Conservation (phyloP, 2,888 invertebrate species). For the Cloeon dipterum region DNA sequence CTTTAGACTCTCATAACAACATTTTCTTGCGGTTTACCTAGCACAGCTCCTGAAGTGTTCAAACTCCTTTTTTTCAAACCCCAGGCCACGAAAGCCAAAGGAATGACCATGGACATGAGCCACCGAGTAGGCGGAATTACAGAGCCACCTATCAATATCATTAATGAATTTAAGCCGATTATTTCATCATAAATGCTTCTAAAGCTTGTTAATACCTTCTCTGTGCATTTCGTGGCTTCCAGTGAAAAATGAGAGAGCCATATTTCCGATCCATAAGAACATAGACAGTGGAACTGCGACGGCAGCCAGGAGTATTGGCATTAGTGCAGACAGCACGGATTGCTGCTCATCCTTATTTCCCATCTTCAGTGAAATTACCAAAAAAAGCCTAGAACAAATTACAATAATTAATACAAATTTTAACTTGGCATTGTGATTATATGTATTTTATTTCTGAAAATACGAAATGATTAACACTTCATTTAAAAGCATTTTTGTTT, state of each 20-base stretch:
- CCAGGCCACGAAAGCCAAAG: slow-evolving; percentile 37
- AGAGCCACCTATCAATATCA: slow-evolving; percentile 26
- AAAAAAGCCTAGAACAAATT: too few species aligned
- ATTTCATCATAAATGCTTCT: background rate
- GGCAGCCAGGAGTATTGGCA: slow-evolving; percentile 35
- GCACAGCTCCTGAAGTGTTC: slow-evolving; percentile 40
- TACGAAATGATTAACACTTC: too few species aligned
- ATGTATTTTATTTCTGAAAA: too few species aligned
- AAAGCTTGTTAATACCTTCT: background rate
- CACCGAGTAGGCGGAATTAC: slow-evolving; percentile 39
- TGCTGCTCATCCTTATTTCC: background rate
- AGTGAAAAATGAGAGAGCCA: slow-evolving; percentile 36
- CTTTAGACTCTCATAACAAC: background rate
- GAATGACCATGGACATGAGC: slow-evolving; percentile 36
- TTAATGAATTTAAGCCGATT: too few species aligned
- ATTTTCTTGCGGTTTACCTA: slow-evolving; percentile 20
- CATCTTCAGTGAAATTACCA: background rate
- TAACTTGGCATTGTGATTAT: too few species aligned
- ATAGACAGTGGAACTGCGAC: slow-evolving; percentile 51
- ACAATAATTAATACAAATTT: too few species aligned
- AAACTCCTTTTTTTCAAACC: slow-evolving; percentile 45
- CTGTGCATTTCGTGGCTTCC: slow-evolving; percentile 14
- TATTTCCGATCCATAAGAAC: slow-evolving; percentile 48
- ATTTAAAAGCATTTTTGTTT: too few species aligned
- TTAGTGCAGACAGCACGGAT: background rate